These are phyloP conservation scores for Climacteris rufus DNA, from an alignment of 2,113 vertebrate genomes.

Conservation along the genomic window DNA sequence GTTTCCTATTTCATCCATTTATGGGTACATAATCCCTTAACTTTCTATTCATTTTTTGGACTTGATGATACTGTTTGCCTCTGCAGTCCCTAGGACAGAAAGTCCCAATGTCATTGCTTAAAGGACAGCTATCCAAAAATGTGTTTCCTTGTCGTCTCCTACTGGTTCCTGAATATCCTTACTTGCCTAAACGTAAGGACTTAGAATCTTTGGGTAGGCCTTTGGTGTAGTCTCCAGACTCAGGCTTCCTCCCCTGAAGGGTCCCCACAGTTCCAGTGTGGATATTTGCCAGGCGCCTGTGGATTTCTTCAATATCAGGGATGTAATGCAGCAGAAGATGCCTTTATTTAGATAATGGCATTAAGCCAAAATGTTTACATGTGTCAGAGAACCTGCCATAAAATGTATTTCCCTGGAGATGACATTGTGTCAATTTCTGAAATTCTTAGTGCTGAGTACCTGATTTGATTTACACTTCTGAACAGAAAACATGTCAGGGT, in stretches of 20 bases:
- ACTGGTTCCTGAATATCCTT: neutral
- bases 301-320: neutral
- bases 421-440: conserved; percentile 5
- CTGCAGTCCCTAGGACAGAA: neutral
- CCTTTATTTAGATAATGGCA: neutral
- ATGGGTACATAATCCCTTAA: neutral
- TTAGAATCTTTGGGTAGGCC: neutral
- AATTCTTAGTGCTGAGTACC: neutral
- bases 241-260: neutral
- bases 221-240: neutral
- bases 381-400: neutral
- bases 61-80: neutral
- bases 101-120: neutral
- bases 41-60: neutral
- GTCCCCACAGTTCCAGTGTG: neutral
- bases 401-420: neutral
- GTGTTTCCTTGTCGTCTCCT: neutral
- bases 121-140: neutral
- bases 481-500: neutral
- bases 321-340: neutral
- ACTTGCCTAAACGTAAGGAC: neutral
- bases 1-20: neutral
- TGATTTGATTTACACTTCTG: conserved; percentile 16
- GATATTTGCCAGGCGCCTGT: neutral
- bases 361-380: neutral